Percentiles rank a stretch among this genome's conserved stretches.
phyloP scores from a whole-genome alignment of 2,888 invertebrate species.

The Steromphala cineraria region DNA sequence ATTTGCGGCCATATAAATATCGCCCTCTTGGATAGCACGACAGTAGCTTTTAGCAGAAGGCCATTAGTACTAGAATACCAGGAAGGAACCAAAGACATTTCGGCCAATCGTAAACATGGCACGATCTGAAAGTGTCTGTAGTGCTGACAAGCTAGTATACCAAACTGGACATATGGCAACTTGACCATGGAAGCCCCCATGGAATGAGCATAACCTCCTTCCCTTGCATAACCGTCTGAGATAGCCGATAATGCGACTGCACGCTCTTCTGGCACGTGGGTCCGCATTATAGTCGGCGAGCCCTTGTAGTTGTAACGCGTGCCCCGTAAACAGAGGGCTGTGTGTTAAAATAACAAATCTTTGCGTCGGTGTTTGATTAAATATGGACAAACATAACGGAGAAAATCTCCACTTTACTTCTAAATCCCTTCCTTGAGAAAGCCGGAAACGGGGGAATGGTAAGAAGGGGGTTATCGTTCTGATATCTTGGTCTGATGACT shows the following conservation, averaged over 20 bases:
- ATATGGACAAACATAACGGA: background rate
- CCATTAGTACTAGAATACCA: background rate
- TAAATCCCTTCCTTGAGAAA: background rate
- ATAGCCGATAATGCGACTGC: background rate
- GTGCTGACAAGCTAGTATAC: no score
- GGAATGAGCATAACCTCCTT: background rate
- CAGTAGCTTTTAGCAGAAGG: background rate
- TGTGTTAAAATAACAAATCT: constrained; percentile 1
- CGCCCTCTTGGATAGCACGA: background rate
- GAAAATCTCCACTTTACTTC: background rate
- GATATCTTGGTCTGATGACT: background rate
- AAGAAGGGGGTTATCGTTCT: background rate
- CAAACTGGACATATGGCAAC: no score
- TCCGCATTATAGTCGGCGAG: background rate
- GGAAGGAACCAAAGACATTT: no score
- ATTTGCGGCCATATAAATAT: no score
- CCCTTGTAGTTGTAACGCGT: background rate
- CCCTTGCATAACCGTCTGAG: background rate
- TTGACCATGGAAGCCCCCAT: background rate
- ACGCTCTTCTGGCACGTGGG: background rate
- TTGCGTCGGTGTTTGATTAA: constrained; percentile 11
- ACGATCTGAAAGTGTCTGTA: no score
- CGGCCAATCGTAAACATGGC: no score
- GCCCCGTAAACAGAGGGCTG: background rate
- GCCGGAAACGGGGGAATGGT: background rate